These are phyloP conservation scores for Trissonchulus sp. DNA, from an alignment of 2,888 invertebrate genomes.

Conservation along the genomic window DNA sequence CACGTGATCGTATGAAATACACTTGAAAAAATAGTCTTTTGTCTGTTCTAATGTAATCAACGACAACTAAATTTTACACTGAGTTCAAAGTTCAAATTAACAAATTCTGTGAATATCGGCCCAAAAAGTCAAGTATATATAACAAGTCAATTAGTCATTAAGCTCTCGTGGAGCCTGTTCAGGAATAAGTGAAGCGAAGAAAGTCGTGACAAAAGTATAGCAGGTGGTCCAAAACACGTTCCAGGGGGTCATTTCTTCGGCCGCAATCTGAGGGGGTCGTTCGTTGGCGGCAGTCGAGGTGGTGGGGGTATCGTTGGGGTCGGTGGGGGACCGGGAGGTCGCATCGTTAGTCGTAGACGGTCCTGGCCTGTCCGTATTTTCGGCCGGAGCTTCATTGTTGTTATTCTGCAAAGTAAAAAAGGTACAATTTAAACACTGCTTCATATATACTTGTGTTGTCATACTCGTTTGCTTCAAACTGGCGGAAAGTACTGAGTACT, in stretches of 20 bases:
- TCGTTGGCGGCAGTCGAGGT: neutral
- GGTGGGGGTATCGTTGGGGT: neutral
- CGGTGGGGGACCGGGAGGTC: neutral
- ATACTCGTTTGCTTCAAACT: no score
- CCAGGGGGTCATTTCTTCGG: slow-evolving; percentile 37
- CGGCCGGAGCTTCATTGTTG: slow-evolving; percentile 22
- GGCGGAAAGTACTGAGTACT: no score
- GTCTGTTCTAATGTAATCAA: no score
- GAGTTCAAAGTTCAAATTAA: no score
- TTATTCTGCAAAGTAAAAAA: slow-evolving; percentile 9
- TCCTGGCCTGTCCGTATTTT: neutral
- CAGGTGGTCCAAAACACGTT: slow-evolving; percentile 61
- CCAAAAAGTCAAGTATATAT: no score
- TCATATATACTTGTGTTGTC: no score
- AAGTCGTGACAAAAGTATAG: slow-evolving; percentile 81
- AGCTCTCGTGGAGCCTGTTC: slow-evolving; percentile 70
- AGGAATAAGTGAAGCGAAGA: slow-evolving; percentile 87
- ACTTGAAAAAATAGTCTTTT: no score
- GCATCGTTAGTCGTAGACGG: neutral
- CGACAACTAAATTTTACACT: no score
- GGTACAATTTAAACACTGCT: no score
- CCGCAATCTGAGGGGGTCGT: neutral
- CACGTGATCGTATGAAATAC: no score
- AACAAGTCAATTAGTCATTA: no score
- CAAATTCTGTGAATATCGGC: no score